Evolutionary conservation across 2,113 vertebrate species (phyloP), one percentile per base, ranked within the genome.

Genomic region (Laticauda colubrina): DNA sequence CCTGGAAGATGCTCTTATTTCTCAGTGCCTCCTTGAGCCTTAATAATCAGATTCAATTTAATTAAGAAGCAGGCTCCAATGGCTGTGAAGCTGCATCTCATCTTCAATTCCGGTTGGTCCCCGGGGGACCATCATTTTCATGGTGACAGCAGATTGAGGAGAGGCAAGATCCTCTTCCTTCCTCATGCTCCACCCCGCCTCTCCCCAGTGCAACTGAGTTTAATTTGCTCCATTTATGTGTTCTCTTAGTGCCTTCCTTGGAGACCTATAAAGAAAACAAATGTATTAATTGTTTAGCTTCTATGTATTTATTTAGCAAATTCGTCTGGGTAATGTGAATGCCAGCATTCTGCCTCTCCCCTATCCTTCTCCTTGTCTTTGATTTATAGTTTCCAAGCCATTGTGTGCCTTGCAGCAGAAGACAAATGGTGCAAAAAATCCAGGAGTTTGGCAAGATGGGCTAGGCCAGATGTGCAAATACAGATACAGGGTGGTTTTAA

Each of bases 231-330:
- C 96, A 89, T 96, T 96, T 95, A 93, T 96, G 89, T 56, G 3
- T 95, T 96, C 96, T 57, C 93, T 96, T 93, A 56, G 54, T 94
- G 0, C 94, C 93, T 96, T 96, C 95, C 95, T 96, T 91, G 0
- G 89, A 96, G 96, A 95, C 93, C 94, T 94, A 93, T 95, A 96
- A 96, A 97, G 93, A 92, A 91, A n/a, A 90, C 88, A 87, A 95
- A 93, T 94, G 96, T 94, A 96, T 97, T 97, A 96, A 97, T 96
- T 97, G 96, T 96, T 96, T 89, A 6, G 5, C 94, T 97, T 93
- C 90, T 91, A 95, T 64, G 95, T 96, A 95, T 97, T 97, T 96
- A 96, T 97, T 97, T 95, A 96, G 96, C 92, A 94, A 97, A 97
- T 97, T 95, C 94, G 95, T 95, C 91, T 92, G 95, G 95, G 95